A percentile compares a stretch with the other conserved stretches of the same genome.
phyloP scores from a whole-genome alignment of 1,140 invertebrate genomes.

The Myzus persicae region DNA sequence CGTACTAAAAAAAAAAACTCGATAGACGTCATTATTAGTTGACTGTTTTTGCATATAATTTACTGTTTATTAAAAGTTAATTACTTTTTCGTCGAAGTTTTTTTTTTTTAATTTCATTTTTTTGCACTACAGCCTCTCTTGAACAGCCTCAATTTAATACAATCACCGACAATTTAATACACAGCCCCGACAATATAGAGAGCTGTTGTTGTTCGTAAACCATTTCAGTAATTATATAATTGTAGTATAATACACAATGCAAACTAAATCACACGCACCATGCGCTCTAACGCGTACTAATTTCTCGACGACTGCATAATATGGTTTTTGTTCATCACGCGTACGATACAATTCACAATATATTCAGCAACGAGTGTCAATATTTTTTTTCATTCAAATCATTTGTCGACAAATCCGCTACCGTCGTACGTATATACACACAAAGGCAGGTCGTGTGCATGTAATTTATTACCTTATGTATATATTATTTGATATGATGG shows the following conservation, averaged over 20 bases:
- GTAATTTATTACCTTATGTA: neutral
- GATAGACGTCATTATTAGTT: neutral
- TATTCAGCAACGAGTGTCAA: neutral
- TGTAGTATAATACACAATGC: neutral
- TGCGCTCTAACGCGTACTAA: neutral
- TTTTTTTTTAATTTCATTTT: neutral
- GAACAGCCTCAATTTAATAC: neutral
- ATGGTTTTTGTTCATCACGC: neutral
- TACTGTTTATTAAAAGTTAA: slow-evolving; percentile 25
- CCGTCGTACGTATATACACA: neutral
- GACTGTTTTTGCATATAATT: neutral
- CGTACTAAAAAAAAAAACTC: neutral
- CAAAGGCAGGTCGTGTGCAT: neutral
- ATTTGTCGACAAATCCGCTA: neutral
- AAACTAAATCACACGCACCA: neutral
- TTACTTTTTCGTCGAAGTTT: neutral
- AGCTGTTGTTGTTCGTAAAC: neutral
- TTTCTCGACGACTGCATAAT: neutral
- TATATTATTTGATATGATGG: neutral
- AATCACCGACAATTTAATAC: neutral
- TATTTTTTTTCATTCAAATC: neutral
- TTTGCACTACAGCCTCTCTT: neutral
- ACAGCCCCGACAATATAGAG: neutral
- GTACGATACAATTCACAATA: neutral
- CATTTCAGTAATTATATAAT: neutral